Base-by-base conservation (phyloP, 2,888 invertebrate genomes). In the Eristalinus sepulchralis region DNA sequence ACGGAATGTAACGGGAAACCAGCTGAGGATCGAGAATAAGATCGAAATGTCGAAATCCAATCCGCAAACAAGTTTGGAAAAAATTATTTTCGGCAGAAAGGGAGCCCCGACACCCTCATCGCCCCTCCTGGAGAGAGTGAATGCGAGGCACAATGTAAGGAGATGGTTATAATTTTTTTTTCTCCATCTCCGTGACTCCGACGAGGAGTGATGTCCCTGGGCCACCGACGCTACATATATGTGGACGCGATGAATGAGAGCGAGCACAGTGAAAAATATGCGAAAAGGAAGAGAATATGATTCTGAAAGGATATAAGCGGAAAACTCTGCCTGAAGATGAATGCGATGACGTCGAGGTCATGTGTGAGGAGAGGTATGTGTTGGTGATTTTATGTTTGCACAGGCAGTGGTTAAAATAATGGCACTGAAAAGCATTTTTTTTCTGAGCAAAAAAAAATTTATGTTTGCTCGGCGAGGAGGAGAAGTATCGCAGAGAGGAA, bases 31-130 rank as follows among this genome's bases (percentile, higher is more conserved):
- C 22, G 55, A 22, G 11, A 22, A 9, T 22, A 20, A 22, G 55
- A 22, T 55, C 59, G 36, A 81, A 67, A 68, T 72, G 62, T 64
- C 39, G 39, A 78, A 73, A 82, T 82, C 77, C 73, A 82, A 82
- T 77, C 47, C 36, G 64, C 85, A 85, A 82, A 77, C 70, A 68
- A 68, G 47, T 71, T 82, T 71, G 53, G 34, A 60, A 62, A 60
- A n/a, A n/a, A n/a, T n/a, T 64, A 82, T 64, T 70, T 39, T 11
- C 57, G 24, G 77, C 33, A 27, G 24, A 11, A 20, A 24, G 33
- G 20, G 62, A 8, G 31, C 27, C 6, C 24, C 33, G 31, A 27
- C 2, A 27, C 5, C 27, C 27, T 5, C 5, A 27, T 2, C 27
- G 5, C 2, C 2, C 27, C 27, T 27, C 27, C 27, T 27, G 27